Base-by-base conservation (phyloP, 2,113 vertebrate species). In the Myiagra hebetior region DNA sequence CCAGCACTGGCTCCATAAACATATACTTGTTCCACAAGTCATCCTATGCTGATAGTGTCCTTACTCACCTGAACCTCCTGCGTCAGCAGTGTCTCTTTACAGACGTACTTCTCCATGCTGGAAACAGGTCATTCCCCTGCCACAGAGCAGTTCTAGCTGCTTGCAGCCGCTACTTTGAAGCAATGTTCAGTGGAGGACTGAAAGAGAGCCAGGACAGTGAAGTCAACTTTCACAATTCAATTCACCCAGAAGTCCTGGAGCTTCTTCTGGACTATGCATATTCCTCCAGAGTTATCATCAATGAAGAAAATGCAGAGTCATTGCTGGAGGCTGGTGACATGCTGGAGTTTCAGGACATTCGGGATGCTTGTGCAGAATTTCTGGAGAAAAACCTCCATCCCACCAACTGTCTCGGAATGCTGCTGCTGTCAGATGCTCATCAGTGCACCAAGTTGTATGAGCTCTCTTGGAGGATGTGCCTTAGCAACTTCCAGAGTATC, bases 1-100 rank as follows among this genome's bases (percentile, higher is more conserved):
- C 98, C 97, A 98, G 98, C 91, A 98, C 98, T 35, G 98, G 98
- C 95, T 98, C 98, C 50, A 98, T 98, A 89, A 98, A 98, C 89
- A 98, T 98, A 89, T 98, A 98, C 62, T 96, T 98, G 94, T 98
- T 98, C 67, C 98, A 98, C 94, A 98, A 98, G 94, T 98, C 98
- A 23, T 98, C 98, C n/a, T 98, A 98, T 13, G 98, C 98, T 3
- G 98, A 98, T 97, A 98, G 98, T 5, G 98, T 98, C 79, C 98
- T 98, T 65, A 98, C 98, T 5, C 98, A 98, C 85, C 74, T 98
- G 47, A 98, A 98, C 92, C 98, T 98, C 26, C 84, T 98, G 31
- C 98, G 98, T n/a, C 98, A 98, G 89, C 98, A 98, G 88, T 93
- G 98, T 26, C 98, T 98, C 82, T 98, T 98, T 56, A 98, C 98